Base-by-base conservation (phyloP, 2,797 vertebrate genomes). In the Chrysocyon brachyurus region DNA sequence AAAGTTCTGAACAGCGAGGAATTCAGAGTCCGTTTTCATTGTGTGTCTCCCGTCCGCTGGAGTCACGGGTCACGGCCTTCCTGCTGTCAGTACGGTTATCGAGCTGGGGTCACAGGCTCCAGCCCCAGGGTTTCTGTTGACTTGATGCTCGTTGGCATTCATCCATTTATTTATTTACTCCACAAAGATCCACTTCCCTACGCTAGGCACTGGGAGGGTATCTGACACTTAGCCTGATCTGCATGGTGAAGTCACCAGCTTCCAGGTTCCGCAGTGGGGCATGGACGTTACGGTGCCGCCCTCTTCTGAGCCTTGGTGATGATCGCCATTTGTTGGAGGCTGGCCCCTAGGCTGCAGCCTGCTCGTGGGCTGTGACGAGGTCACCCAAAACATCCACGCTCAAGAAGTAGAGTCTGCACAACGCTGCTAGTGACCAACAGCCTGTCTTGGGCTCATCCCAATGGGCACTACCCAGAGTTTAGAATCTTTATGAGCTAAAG, bases 41-140 rank as follows among this genome's bases (percentile, higher is more conserved):
- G 15, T 21, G n/a, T 66, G n/a, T 81, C 54, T 46, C 40, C n/a
- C 2, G 33, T 52, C 52, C 8, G 3, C 84, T 75, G 12, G 15
- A 46, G 24, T 54, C 33, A 21, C 24, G 26, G 33, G 21, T 56
- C 61, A n/a, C n/a, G 12, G 4, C 31, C 56, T 73, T 3, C 26
- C 57, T 90, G 21, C 64, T 59, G 24, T 68, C 31, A 46, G 57
- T 0, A 0, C 10, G 8, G 1, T 73, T 87, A 28, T 83, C 31
- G 57, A 83, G 26, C 75, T 57, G 56, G 12, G 14, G 33, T 40
- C 10, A 2, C 19, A 73, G 66, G 46, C 12, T 78, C 75, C 31
- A 90, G 66, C 16, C 61, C 54, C 57, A 61, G 87, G 78, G 91
- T 90, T 75, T 90, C 89, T 31, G 33, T 75, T 89, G 56, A 89